These are phyloP conservation scores for Andricus quercusramuli DNA, from an alignment of 2,888 invertebrate genomes.

Conservation along the genomic window DNA sequence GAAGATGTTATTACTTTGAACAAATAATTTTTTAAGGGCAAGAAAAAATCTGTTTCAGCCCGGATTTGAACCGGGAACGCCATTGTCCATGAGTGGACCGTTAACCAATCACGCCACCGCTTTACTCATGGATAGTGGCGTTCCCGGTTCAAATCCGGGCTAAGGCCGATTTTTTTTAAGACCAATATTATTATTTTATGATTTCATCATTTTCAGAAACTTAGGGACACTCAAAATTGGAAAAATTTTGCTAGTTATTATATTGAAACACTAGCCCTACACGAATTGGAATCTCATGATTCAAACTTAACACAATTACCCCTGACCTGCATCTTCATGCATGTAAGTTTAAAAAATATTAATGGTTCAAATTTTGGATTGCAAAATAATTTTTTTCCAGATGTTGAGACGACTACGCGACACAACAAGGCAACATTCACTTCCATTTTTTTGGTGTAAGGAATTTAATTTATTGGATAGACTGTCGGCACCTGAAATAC, in stretches of 20 bases:
- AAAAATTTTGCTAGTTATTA: conserved; percentile 81
- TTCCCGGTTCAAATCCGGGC: too few species aligned
- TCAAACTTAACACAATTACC: conserved; percentile 46
- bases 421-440: conserved; percentile 68
- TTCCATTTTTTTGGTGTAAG: conserved; percentile 80
- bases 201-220: conserved; percentile 75
- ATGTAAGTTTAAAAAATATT: conserved; percentile 54
- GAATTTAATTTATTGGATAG: conserved; percentile 78
- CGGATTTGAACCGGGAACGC: too few species aligned
- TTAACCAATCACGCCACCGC: too few species aligned
- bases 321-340: conserved; percentile 56
- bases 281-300: conserved; percentile 70
- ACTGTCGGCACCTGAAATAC: conserved; percentile 28
- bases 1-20: too few species aligned
- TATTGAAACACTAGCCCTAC: conserved; percentile 81
- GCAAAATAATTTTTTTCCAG: conserved; percentile 52
- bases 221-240: conserved; percentile 79
- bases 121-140: too few species aligned
- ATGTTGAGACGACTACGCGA: conserved; percentile 77
- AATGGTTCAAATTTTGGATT: not conserved
- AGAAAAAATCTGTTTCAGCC: too few species aligned
- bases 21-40: too few species aligned
- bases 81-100: too few species aligned
- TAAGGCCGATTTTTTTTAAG: too few species aligned
- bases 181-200: not conserved